These are phyloP conservation scores for Calameuta filiformis DNA, from an alignment of 2,888 invertebrate genomes.

Conservation along the genomic window DNA sequence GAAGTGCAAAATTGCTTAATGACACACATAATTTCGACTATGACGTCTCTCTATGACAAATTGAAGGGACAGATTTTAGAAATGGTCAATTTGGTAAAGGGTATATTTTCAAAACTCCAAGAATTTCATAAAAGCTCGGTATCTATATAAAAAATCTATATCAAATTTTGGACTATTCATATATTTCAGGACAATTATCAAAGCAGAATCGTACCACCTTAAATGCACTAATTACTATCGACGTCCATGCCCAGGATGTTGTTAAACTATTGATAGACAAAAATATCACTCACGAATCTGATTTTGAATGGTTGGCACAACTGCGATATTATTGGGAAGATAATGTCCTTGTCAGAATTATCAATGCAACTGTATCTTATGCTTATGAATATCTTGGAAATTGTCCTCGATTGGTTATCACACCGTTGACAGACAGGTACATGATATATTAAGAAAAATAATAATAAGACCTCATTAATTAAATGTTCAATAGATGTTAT, in stretches of 20 bases:
- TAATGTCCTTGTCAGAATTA: conserved; percentile 76
- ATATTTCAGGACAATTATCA: conserved; percentile 73
- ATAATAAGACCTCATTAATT: neutral
- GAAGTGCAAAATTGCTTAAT: conserved; percentile 79
- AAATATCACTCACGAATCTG: conserved; percentile 76
- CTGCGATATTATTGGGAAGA: conserved; percentile 84
- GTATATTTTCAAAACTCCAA: conserved; percentile 28
- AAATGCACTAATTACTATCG: conserved; percentile 85
- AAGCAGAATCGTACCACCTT: conserved; percentile 81
- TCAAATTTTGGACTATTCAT: neutral
- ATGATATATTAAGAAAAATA: neutral
- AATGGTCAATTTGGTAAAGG: conserved; percentile 78
- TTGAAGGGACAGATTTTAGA: conserved; percentile 76
- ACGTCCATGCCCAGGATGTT: conserved; percentile 88
- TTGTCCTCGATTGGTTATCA: conserved; percentile 79
- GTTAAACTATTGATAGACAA: conserved; percentile 75
- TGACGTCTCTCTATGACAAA: conserved; percentile 70
- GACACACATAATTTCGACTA: conserved; percentile 69
- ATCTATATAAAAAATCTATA: neutral
- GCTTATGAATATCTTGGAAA: conserved; percentile 90
- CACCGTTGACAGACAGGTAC: conserved; percentile 77
- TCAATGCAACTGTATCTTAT: conserved; percentile 82
- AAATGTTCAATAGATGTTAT: conserved; percentile 70
- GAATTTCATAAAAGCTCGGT: neutral
- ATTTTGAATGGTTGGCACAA: conserved; percentile 89